Evolutionary conservation across 2,888 invertebrate species (phyloP).

Genomic region (Standfussiana lucernea): DNA sequence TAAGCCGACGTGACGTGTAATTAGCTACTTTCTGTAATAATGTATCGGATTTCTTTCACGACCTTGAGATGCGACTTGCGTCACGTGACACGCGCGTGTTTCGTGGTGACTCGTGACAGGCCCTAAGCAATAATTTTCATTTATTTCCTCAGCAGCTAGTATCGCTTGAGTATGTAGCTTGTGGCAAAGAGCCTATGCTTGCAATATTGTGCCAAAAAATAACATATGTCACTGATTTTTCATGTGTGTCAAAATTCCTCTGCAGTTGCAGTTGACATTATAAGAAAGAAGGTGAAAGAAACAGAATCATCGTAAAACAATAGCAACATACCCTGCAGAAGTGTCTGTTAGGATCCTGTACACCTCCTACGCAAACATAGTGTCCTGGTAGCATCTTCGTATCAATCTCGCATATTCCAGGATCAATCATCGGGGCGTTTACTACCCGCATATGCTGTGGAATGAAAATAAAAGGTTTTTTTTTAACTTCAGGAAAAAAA

Average conservation of each 20-base stretch:
- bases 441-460: constrained; percentile 84
- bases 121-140: neutral
- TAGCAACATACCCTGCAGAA: constrained; percentile 83
- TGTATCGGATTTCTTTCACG: neutral
- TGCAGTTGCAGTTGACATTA: neutral
- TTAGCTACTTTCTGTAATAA: neutral
- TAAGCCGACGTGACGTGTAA: neutral
- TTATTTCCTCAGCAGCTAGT: neutral
- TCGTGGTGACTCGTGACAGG: neutral
- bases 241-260: neutral
- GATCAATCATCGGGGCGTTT: constrained; percentile 83
- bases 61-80: neutral
- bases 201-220: neutral
- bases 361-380: constrained; percentile 85
- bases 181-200: neutral
- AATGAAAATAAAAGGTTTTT: constrained; percentile 31
- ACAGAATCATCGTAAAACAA: neutral
- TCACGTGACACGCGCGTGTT: neutral
- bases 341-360: constrained; percentile 85
- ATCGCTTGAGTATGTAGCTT: neutral
- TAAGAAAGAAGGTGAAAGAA: neutral
- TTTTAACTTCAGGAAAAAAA: neutral
- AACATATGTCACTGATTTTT: neutral
- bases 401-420: constrained; percentile 81
- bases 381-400: constrained; percentile 82